Base-by-base conservation (phyloP, 2,888 invertebrate genomes). In the Malachius bipustulatus region DNA sequence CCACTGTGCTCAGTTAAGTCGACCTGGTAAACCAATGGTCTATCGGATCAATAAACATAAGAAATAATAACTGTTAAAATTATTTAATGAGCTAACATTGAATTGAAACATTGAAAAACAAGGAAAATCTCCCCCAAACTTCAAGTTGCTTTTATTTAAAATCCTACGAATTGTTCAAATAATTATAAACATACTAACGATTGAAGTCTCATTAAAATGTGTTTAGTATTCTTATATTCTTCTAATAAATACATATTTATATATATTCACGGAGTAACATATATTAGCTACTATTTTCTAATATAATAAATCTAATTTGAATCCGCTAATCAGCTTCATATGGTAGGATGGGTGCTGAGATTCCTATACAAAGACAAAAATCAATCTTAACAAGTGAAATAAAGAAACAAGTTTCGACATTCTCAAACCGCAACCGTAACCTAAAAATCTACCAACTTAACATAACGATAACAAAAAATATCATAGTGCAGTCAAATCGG, bases 341-440 rank as follows among this genome's bases (percentile, higher is more conserved):
- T 57, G 60, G 60, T 62, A 62, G 61, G 59, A 59, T 62, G 61
- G 62, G 62, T 62, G 60, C 54, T 50, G 51, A 50, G 47, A 47
- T 57, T 62, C 62, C 60, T 62, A 57, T 49, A 60, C 59, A 55
- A 53, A 40, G 40, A 48, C 46, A 36, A 36, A 35, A 37, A n/a
- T n/a, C n/a, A n/a, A n/a, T n/a, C n/a, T n/a, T n/a, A n/a, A n/a
- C n/a, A n/a, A n/a, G n/a, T n/a, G n/a, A n/a, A n/a, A n/a, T n/a
- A n/a, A n/a, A n/a, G n/a, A n/a, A n/a, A n/a, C n/a, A n/a, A n/a
- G n/a, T n/a, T n/a, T n/a, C n/a, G n/a, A n/a, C n/a, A n/a, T n/a
- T n/a, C n/a, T n/a, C n/a, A n/a, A n/a, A n/a, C n/a, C n/a, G n/a
- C n/a, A n/a, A n/a, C n/a, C n/a, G n/a, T n/a, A n/a, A n/a, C n/a